phyloP scores from a whole-genome alignment of 2,797 vertebrate species.

The Ambastaia sidthimunki region DNA sequence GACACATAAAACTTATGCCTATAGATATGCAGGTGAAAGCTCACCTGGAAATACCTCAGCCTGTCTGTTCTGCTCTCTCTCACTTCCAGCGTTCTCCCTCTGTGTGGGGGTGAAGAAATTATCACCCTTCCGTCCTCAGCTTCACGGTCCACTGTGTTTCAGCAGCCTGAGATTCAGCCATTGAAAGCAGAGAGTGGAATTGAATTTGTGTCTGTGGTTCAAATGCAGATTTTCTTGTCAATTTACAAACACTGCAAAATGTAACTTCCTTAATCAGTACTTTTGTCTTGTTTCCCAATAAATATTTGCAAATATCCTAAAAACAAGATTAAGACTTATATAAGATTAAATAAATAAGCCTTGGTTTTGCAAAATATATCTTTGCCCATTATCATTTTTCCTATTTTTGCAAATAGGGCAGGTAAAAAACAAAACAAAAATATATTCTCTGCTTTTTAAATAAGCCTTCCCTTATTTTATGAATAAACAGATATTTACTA shows the following conservation, averaged over 20 bases:
- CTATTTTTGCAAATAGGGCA: not conserved
- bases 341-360: not conserved
- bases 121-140: constrained; percentile 40
- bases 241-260: not conserved
- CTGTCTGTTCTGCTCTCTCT: constrained; percentile 52
- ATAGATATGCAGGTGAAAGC: constrained; percentile 69
- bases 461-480: not conserved
- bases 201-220: constrained; percentile 58
- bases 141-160: constrained; percentile 58
- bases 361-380: not conserved
- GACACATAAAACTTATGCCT: constrained; percentile 78
- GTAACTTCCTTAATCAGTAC: not conserved
- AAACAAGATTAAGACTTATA: not conserved
- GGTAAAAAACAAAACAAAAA: not conserved
- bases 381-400: not conserved
- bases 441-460: no score
- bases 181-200: constrained; percentile 54
- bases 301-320: not conserved
- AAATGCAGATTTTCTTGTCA: constrained; percentile 17
- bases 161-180: constrained; percentile 50
- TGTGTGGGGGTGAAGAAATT: constrained; percentile 57
- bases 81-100: constrained; percentile 26
- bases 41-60: constrained; percentile 73
- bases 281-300: not conserved
- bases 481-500: not conserved